Conservation (phyloP, 1,140 invertebrate species). For the Heliconius congener region DNA sequence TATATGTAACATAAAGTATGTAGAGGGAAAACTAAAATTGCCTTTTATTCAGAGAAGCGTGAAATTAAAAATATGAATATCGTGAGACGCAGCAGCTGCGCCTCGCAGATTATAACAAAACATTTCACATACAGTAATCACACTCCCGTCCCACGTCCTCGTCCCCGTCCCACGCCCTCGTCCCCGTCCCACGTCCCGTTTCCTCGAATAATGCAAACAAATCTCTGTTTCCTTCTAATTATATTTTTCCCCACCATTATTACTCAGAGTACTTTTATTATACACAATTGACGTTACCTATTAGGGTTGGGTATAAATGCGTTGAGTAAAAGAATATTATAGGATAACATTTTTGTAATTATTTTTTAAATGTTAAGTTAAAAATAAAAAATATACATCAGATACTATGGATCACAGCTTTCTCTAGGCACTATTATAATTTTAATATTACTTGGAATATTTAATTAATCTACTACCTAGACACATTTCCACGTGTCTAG, state of each 20-base stretch:
- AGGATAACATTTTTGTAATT: not conserved
- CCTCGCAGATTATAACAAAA: constrained; percentile 40
- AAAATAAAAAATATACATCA: too few relatives aligned
- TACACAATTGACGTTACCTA: not conserved
- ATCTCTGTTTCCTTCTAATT: constrained; percentile 38
- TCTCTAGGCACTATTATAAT: too few relatives aligned
- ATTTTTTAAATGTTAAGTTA: too few relatives aligned
- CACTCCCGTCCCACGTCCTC: constrained; percentile 23
- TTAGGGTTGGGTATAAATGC: not conserved
- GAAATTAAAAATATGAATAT: constrained; percentile 65
- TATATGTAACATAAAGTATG: not conserved
- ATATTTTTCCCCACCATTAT: constrained; percentile 14
- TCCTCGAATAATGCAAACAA: constrained; percentile 40
- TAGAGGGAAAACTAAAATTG: constrained; percentile 36
- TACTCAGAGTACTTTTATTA: not conserved
- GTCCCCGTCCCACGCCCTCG: not conserved
- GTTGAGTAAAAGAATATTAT: not conserved
- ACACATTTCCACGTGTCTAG: too few relatives aligned
- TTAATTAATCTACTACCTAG: too few relatives aligned
- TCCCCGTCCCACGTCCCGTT: constrained; percentile 6
- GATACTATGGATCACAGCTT: too few relatives aligned
- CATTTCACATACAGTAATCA: constrained; percentile 47
- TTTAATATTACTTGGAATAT: too few relatives aligned
- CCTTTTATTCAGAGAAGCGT: constrained; percentile 45
- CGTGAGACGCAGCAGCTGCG: constrained; percentile 53